Evolutionary conservation across 2,888 invertebrate species (phyloP).

Genomic region (Plebejus anna): DNA sequence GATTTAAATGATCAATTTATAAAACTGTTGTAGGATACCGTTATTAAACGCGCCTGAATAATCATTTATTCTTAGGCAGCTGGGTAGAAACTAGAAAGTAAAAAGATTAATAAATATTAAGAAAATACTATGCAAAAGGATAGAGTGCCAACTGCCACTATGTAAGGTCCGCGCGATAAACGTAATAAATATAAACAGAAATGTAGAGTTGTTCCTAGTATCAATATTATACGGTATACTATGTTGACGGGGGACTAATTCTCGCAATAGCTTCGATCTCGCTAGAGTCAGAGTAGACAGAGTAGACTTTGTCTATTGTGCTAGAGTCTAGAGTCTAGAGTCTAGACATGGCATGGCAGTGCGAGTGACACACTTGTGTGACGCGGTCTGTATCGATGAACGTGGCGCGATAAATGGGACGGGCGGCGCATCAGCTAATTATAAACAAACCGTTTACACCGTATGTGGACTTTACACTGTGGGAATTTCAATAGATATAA

Average conservation of each 20-base stretch:
- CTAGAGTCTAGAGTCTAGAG: not conserved
- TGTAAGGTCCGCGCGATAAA: no score
- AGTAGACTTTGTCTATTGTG: no score
- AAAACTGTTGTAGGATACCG: not conserved
- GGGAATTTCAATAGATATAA: not conserved
- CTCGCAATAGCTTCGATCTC: no score
- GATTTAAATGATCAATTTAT: not conserved
- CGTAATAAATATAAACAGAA: no score
- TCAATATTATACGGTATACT: no score
- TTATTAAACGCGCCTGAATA: not conserved
- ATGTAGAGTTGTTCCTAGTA: no score
- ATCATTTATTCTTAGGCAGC: not conserved
- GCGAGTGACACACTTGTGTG: not conserved
- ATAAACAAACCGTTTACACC: not conserved
- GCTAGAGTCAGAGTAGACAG: no score
- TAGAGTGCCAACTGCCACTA: no score
- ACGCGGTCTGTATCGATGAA: not conserved
- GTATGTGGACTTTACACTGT: not conserved
- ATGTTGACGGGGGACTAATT: no score
- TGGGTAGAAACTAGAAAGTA: no score
- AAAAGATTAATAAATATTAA: no score
- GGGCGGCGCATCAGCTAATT: not conserved
- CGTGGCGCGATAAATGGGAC: not conserved
- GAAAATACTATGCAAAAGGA: no score
- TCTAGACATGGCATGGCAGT: not conserved